A percentile compares a stretch with the other conserved stretches of the same genome.
These are phyloP conservation scores for Caenorhabditis briggsae DNA, from an alignment of 1,140 invertebrate genomes.

Conservation along the genomic window DNA sequence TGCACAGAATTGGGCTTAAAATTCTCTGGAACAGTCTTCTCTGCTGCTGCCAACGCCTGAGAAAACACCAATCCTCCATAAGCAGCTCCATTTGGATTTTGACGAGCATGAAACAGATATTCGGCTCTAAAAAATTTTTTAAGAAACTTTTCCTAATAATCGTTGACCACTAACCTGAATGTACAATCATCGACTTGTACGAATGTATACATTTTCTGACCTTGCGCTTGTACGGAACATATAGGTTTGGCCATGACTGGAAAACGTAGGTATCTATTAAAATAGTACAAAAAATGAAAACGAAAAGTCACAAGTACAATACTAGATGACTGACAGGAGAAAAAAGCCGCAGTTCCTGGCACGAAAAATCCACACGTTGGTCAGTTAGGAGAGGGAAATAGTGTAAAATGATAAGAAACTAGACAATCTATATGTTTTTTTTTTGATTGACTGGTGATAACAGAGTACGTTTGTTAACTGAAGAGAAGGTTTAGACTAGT, in stretches of 20 bases:
- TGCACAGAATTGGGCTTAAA: slow-evolving; percentile 63
- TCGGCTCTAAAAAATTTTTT: slow-evolving; percentile 41
- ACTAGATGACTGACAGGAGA: not conserved
- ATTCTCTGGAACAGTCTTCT: slow-evolving; percentile 54
- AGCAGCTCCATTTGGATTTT: slow-evolving; percentile 53
- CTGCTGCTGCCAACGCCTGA: slow-evolving; percentile 64
- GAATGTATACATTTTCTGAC: slow-evolving; percentile 1
- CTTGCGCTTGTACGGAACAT: not conserved
- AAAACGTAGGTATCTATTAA: too few species aligned
- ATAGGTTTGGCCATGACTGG: not conserved
- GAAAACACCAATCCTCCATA: slow-evolving; percentile 64
- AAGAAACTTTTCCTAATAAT: not conserved
- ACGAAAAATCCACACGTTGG: slow-evolving; percentile 7
- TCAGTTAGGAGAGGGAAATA: not conserved
- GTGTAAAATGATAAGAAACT: slow-evolving; percentile 17
- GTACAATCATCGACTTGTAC: not conserved
- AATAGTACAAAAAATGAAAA: too few species aligned
- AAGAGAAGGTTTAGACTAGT: not conserved
- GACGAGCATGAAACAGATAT: slow-evolving; percentile 43
- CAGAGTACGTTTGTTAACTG: not conserved
- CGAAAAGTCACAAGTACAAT: too few species aligned
- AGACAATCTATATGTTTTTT: slow-evolving; percentile 21
- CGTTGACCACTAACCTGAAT: not conserved
- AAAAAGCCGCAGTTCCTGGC: not conserved
- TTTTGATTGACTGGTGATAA: not conserved